These are phyloP conservation scores for Dicycla oo DNA, from an alignment of 2,888 invertebrate genomes.

Conservation along the genomic window DNA sequence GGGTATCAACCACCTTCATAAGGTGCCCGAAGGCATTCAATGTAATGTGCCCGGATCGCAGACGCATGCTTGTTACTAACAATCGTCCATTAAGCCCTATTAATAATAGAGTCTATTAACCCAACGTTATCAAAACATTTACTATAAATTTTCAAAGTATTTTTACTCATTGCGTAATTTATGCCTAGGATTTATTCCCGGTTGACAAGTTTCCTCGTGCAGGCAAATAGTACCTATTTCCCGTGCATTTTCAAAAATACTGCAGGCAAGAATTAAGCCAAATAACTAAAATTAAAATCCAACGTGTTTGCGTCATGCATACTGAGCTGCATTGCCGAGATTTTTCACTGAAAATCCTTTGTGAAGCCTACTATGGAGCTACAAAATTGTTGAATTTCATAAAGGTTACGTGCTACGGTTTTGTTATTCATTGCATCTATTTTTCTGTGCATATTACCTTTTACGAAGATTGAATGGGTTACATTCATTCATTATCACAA, in stretches of 20 bases:
- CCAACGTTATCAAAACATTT: too few species aligned
- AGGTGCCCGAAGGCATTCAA: too few species aligned
- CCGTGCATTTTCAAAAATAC: neutral
- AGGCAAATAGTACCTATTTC: neutral
- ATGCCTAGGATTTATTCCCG: neutral
- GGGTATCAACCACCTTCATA: too few species aligned
- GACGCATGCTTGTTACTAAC: too few species aligned
- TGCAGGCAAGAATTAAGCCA: neutral
- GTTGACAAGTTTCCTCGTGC: too few species aligned
- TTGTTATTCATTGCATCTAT: conserved; percentile 23
- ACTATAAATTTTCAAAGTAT: neutral
- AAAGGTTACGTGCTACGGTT: neutral
- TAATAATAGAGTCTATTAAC: too few species aligned
- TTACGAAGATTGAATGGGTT: conserved; percentile 11
- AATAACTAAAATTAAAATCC: conserved; percentile 24
- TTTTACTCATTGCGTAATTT: neutral
- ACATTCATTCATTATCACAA: neutral
- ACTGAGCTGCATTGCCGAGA: conserved; percentile 19
- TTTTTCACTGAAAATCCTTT: conserved; percentile 36
- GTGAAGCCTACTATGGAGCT: conserved; percentile 2
- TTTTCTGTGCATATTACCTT: conserved; percentile 4
- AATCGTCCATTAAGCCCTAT: too few species aligned
- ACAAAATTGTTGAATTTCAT: conserved; percentile 7
- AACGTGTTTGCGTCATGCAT: neutral
- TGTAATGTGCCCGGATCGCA: too few species aligned